These are phyloP conservation scores for Cervus canadensis DNA, from an alignment of 2,113 vertebrate genomes.

Conservation along the genomic window DNA sequence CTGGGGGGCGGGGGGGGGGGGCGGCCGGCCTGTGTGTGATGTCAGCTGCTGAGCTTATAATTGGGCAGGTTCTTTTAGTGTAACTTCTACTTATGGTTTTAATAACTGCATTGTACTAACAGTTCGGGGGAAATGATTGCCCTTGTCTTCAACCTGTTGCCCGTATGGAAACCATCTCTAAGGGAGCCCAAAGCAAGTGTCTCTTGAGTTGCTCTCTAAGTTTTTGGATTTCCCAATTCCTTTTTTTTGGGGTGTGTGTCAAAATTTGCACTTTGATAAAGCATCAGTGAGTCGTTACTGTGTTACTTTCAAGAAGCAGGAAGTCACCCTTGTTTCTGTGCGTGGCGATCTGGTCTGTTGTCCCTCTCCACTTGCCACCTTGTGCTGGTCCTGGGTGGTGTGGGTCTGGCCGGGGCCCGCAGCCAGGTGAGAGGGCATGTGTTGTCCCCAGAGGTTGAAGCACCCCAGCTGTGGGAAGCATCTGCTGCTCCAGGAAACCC, in stretches of 20 bases:
- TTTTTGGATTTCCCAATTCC: not conserved
- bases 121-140: not conserved
- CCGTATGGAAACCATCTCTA: not conserved
- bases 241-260: not conserved
- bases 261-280: not conserved
- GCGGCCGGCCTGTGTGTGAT: not conserved
- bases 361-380: not conserved
- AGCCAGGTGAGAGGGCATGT: not conserved
- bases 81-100: not conserved
- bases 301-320: not conserved
- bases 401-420: not conserved
- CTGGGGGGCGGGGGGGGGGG: accelerated
- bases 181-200: not conserved
- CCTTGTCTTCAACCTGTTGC: not conserved
- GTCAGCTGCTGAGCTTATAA: not conserved
- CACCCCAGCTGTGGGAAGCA: not conserved
- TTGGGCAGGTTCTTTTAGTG: not conserved
- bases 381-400: not conserved
- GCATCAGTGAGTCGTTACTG: not conserved
- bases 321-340: not conserved
- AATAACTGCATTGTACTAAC: not conserved
- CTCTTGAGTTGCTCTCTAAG: not conserved
- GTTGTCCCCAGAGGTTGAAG: not conserved
- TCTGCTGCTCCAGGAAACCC: slow-evolving; percentile 25
- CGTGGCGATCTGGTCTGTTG: not conserved